Evolutionary conservation across 2,113 vertebrate species (phyloP), one percentile per base, ranked within the genome.

Genomic region (Anhinga anhinga): DNA sequence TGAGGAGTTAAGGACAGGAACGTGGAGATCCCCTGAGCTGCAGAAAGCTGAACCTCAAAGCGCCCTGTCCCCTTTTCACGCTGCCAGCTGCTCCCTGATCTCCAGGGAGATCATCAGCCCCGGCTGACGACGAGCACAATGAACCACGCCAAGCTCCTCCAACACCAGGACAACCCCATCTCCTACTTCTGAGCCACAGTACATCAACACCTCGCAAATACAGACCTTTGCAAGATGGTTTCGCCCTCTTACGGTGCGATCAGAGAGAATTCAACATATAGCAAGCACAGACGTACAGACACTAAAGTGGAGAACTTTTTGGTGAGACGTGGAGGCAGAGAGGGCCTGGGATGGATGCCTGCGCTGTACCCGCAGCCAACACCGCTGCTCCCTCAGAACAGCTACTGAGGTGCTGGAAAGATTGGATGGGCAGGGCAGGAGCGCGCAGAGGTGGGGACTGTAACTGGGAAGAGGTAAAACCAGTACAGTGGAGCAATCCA

Each of bases 1-100:
- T 23, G 1, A 76, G 22, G 42, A 20, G 77, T 99, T 98, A 98
- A 99, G 98, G 98, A 52, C 15, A 18, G 71, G 5, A 80, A 83
- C 5, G 0, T 2, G 13, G 71, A 65, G 14, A 71, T 22, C 4
- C 11, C 38, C 45, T 12, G 53, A 16, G 5, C 29, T 61, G 40
- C 11, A 26, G 32, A 62, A 42, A 58, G 8, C 25, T 30, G 34
- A 67, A 78, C 49, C 32, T 11, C 38, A 53, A 36, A 45, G 26
- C 4, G 0, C n/a, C n/a, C 27, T 1, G 1, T 10, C 3, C 4
- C 27, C 12, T 34, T 19, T 27, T 50, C 1, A 7, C 59, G n/a
- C 16, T n/a, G 17, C 45, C 29, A 56, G 13, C 15, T 1, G 1
- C 89, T 40, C 27, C 72, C 44, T 3, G 0, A 11, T 11, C 74